Evolutionary conservation across 2,113 vertebrate genomes (phyloP), one percentile per base, ranked within the genome.

Genomic region (Beaufortia kweichowensis): DNA sequence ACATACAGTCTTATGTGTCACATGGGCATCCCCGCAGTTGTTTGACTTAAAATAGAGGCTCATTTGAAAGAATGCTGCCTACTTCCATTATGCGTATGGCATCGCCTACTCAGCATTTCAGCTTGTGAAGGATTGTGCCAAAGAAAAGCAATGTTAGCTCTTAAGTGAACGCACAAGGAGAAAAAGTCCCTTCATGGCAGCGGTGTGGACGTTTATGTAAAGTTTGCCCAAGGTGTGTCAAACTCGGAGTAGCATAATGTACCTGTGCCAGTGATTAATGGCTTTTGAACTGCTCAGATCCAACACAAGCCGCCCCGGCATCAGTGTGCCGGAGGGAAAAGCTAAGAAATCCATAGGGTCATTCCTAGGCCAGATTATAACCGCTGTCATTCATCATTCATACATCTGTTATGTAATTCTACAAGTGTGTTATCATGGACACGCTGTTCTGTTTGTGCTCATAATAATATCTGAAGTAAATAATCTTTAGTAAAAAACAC

Each of bases 331-430:
- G 14, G 48, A 67, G 31, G 50, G 29, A 67, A 39, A 65, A 64
- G 60, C 12, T 23, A 46, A 67, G 19, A 28, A 66, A 56, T 57
- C 21, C 33, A 41, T 35, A 46, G 48, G 50, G 48, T 65, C 6
- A 2, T 48, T 81, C 23, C 79, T 35, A 17, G 46, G 57, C 33
- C 35, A 23, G 19, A 6, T 15, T 79, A 24, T 19, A 76, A 76
- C 71, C 39, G 71, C 62, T 33, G 64, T 62, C 31, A 61, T 73
- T 71, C 28, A 71, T 50, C 41, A n/a, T 33, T 76, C 33, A 61
- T 73, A 28, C 26, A 62, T 59, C 17, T 76, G 28, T 79, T 79
- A 71, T 46, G 77, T 76, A 72, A 82, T 73, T 64, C 73, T 46
- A 12, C 6, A 19, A 77, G 33, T 12, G 41, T 28, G 41, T 28